A percentile compares a stretch with the other conserved stretches of the same genome.
Conservation (phyloP, 1,140 invertebrate species). For the Lepidurus arcticus region DNA sequence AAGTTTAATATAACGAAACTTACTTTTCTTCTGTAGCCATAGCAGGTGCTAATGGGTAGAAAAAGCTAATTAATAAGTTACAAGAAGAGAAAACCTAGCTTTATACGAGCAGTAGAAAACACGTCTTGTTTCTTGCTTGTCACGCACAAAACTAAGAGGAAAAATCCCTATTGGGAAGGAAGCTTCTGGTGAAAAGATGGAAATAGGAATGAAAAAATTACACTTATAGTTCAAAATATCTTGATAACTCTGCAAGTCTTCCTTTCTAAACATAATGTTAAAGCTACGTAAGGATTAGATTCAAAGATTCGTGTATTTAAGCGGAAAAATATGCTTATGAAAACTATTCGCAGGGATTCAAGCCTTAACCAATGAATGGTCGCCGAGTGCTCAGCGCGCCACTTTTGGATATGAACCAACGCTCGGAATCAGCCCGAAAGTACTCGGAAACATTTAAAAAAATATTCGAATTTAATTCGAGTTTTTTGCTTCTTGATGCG, state of each 20-base stretch:
- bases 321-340: not conserved
- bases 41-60: not conserved
- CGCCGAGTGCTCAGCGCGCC: not conserved
- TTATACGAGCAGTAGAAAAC: not conserved
- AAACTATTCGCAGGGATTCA: too few species aligned
- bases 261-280: too few species aligned
- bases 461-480: too few species aligned
- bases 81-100: not conserved
- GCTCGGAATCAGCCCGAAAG: not conserved
- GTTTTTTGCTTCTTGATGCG: too few species aligned
- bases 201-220: not conserved
- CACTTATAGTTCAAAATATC: too few species aligned
- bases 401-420: not conserved
- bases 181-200: not conserved
- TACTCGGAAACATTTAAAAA: too few species aligned
- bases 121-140: not conserved
- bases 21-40: constrained; percentile 13
- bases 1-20: not conserved
- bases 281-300: too few species aligned
- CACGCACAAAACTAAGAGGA: not conserved
- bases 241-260: too few species aligned
- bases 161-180: not conserved
- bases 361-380: not conserved
- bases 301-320: not conserved
- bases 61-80: not conserved